These are phyloP conservation scores for Verasper variegatus DNA, from an alignment of 2,113 vertebrate genomes.

Conservation along the genomic window DNA sequence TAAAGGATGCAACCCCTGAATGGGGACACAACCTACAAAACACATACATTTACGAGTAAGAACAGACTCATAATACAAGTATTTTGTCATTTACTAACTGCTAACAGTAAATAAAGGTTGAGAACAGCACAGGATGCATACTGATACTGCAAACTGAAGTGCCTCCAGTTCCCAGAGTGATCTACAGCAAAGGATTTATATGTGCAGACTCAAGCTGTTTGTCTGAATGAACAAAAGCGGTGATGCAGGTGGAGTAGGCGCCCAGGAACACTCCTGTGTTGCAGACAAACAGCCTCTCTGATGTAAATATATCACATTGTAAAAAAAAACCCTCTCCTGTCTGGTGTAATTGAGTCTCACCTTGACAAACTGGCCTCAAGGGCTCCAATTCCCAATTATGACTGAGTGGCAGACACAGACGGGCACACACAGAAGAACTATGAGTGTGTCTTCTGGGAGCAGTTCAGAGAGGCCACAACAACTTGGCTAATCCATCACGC, in stretches of 20 bases:
- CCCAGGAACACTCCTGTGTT: background rate
- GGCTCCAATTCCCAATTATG: conserved; percentile 27
- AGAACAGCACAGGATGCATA: background rate
- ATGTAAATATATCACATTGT: conserved; percentile 46
- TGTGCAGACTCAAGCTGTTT: background rate
- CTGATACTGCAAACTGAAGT: background rate
- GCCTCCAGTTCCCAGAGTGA: background rate
- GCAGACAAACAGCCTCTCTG: conserved; percentile 22
- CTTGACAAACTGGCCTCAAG: conserved; percentile 46
- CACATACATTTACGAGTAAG: no score
- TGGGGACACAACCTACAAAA: no score
- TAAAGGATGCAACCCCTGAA: no score
- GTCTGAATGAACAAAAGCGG: conserved; percentile 9
- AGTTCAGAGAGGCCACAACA: conserved; percentile 18
- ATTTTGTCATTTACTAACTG: background rate
- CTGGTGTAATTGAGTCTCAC: conserved; percentile 40
- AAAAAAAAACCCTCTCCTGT: background rate
- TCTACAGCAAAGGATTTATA: background rate
- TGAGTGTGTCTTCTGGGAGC: conserved; percentile 13
- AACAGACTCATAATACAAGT: background rate
- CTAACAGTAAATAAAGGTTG: background rate
- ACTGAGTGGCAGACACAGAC: conserved; percentile 27
- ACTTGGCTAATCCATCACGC: conserved; percentile 27
- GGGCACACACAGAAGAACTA: background rate
- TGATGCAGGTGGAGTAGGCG: conserved; percentile 1